Evolutionary conservation across 2,113 vertebrate genomes (phyloP).

Genomic region (Apus apus): DNA sequence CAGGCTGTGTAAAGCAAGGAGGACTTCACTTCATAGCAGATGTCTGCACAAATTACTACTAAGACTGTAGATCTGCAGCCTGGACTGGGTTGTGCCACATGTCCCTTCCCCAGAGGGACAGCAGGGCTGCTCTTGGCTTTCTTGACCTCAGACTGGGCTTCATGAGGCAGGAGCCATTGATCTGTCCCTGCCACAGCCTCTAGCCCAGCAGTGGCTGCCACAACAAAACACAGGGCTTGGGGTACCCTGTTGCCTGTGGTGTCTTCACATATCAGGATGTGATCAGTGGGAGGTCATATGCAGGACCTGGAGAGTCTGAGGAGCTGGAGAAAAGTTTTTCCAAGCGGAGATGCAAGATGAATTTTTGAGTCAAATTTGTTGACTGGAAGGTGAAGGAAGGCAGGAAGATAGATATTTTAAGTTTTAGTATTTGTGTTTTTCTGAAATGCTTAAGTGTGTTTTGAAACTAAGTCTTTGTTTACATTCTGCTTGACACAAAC

Average conservation of each 20-base stretch:
- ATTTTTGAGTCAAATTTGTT: not conserved
- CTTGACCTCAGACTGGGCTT: not conserved
- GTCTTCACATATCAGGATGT: not conserved
- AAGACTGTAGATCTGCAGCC: not conserved
- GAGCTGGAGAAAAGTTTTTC: not conserved
- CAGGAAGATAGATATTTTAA: not conserved
- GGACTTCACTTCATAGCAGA: not conserved
- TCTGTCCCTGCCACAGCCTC: not conserved
- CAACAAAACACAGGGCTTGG: not conserved
- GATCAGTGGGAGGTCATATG: fast-evolving
- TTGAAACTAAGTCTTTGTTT: not conserved
- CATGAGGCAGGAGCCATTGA: not conserved
- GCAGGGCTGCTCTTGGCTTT: not conserved
- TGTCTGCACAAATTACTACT: not conserved
- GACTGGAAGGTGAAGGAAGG: not conserved
- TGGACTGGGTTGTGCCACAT: fast-evolving
- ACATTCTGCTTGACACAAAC: not conserved
- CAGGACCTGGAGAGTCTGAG: not conserved
- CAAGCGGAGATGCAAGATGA: not conserved
- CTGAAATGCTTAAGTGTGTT: not conserved
- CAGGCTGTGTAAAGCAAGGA: not conserved
- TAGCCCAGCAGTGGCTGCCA: not conserved
- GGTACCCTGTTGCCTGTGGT: not conserved
- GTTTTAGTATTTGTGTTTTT: not conserved
- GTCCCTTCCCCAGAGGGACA: not conserved